Conservation (phyloP, 2,888 invertebrate genomes). For the Acrobasis suavella region DNA sequence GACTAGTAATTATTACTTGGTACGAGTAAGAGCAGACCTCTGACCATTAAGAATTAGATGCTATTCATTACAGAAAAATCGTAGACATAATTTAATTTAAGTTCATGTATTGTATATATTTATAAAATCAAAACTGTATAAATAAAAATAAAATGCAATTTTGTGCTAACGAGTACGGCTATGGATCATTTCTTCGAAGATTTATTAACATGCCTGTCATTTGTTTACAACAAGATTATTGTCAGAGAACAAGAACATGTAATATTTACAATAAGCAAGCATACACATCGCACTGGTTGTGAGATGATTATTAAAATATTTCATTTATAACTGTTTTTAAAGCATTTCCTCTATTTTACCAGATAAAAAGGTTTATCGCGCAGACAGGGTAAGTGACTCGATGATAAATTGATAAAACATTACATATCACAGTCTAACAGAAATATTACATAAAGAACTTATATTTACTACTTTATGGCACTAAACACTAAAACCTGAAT, state of each 20-base stretch:
- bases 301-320: constrained; percentile 8
- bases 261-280: constrained; percentile 16
- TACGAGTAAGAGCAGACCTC: not conserved
- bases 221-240: constrained; percentile 17
- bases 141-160: constrained; percentile 15
- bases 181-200: not conserved
- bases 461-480: constrained; percentile 75
- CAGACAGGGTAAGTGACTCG: constrained; percentile 63
- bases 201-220: constrained; percentile 2
- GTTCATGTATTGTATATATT: not conserved
- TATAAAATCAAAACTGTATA: not conserved
- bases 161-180: constrained; percentile 9
- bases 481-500: constrained; percentile 67
- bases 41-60: not conserved
- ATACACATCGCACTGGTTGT: not conserved
- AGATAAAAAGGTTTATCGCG: constrained; percentile 37
- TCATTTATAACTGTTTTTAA: constrained; percentile 25
- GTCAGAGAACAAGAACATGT: constrained; percentile 22
- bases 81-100: not conserved
- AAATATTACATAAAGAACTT: constrained; percentile 62
- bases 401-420: constrained; percentile 53
- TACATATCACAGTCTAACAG: constrained; percentile 79
- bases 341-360: constrained; percentile 26
- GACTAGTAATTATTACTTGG: constrained; percentile 19
- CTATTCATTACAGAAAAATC: not conserved